Base-by-base conservation (phyloP, 2,888 invertebrate species). In the Caenorhabditis japonica region DNA sequence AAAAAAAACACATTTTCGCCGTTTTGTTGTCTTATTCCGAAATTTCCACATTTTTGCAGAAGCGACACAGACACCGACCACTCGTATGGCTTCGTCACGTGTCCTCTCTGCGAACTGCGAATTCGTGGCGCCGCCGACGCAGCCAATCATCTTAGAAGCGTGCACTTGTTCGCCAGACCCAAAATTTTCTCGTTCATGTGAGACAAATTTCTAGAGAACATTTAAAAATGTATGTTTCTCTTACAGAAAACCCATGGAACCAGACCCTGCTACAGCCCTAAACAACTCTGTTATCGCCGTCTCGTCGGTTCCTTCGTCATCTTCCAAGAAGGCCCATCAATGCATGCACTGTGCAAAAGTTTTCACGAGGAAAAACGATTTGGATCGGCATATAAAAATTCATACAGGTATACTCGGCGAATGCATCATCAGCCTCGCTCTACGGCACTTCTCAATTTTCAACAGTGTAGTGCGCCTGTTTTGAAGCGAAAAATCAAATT, bases 381-480 rank as follows among this genome's bases (percentile, higher is more conserved):
- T 82, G 52, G 36, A 30, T 0, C 17, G 79, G 30, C 82, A 82
- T 56, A 30, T 73, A 19, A 30, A 56, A 13, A 80, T 72, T 2
- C 82, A 82, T 64, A 79, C 79, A 7, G 80, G 81, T 52, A 23
- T n/a, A n/a, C n/a, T n/a, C n/a, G n/a, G n/a, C n/a, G n/a, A n/a
- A n/a, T n/a, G n/a, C n/a, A n/a, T n/a, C n/a, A n/a, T n/a, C n/a
- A n/a, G n/a, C n/a, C n/a, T n/a, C n/a, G n/a, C n/a, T n/a, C n/a
- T n/a, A n/a, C n/a, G n/a, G n/a, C n/a, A n/a, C n/a, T n/a, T n/a
- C n/a, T n/a, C n/a, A n/a, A n/a, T n/a, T n/a, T n/a, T n/a, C n/a
- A n/a, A n/a, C n/a, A n/a, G n/a, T n/a, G n/a, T n/a, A n/a, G n/a
- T n/a, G n/a, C n/a, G n/a, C n/a, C n/a, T n/a, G n/a, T n/a, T n/a